These are phyloP conservation scores for Pangasius djambal DNA, from an alignment of 2,797 vertebrate species.

Conservation along the genomic window DNA sequence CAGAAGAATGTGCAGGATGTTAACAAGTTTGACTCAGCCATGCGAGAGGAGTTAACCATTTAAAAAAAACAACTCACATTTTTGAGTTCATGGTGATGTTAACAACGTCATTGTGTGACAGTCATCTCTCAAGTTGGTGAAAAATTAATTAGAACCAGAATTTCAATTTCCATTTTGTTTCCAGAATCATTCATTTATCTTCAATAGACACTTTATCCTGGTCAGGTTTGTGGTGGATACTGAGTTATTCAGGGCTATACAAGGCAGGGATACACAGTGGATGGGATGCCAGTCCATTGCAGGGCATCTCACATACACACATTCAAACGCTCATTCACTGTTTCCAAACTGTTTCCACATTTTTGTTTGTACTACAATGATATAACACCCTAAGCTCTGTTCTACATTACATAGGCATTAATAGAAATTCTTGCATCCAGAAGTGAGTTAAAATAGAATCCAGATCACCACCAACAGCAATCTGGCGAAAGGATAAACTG, in stretches of 20 bases:
- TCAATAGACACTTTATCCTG: not conserved
- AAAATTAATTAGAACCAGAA: not conserved
- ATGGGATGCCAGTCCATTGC: not conserved
- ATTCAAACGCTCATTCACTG: not conserved
- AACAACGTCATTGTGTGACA: not conserved
- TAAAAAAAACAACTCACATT: not conserved
- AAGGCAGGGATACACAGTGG: not conserved
- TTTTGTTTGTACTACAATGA: not conserved
- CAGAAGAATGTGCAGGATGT: not conserved
- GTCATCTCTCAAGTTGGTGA: not conserved
- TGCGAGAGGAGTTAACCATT: not conserved
- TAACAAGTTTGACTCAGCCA: not conserved
- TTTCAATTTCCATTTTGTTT: not conserved
- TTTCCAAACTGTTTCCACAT: not conserved
- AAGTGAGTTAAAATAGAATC: not conserved
- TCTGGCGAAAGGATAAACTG: conserved; percentile 2
- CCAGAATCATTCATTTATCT: not conserved
- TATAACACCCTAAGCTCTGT: not conserved
- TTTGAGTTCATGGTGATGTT: not conserved
- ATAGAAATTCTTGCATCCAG: not conserved
- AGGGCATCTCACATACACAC: not conserved
- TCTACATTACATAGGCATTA: not conserved
- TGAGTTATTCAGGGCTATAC: not conserved
- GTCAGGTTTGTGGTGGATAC: not conserved
- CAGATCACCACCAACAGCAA: conserved; percentile 16